These are phyloP conservation scores for Aphrophora alni DNA, from an alignment of 2,888 invertebrate genomes.

Conservation along the genomic window DNA sequence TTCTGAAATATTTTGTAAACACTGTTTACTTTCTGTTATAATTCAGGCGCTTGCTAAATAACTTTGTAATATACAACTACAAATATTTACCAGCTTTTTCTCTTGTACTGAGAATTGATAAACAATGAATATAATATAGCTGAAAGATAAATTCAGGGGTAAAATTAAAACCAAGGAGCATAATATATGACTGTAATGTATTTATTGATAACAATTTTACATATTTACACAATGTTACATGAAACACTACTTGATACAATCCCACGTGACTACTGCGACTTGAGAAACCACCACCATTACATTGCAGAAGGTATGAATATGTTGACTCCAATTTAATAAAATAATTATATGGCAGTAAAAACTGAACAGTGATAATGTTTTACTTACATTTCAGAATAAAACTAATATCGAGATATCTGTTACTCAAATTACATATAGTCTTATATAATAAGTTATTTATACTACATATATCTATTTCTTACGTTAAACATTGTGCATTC, in stretches of 20 bases:
- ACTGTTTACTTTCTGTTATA: no score
- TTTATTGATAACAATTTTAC: not conserved
- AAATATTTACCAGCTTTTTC: no score
- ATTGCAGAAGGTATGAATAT: not conserved
- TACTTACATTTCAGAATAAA: not conserved
- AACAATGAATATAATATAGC: no score
- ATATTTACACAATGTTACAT: not conserved
- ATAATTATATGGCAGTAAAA: constrained; percentile 2
- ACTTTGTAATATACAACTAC: no score
- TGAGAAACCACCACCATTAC: not conserved
- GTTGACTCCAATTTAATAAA: not conserved
- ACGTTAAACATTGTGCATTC: not conserved
- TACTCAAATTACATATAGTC: not conserved
- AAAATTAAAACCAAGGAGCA: no score
- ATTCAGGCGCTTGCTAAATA: no score
- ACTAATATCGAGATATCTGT: not conserved
- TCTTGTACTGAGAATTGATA: no score
- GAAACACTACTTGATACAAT: not conserved
- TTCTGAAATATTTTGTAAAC: no score
- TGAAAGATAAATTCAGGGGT: no score
- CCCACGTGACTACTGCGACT: not conserved
- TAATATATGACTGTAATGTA: not conserved
- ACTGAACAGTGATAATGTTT: not conserved
- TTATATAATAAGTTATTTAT: not conserved
- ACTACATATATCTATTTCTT: not conserved